phyloP scores from a whole-genome alignment of 2,113 vertebrate species.

The Mus musculus region DNA sequence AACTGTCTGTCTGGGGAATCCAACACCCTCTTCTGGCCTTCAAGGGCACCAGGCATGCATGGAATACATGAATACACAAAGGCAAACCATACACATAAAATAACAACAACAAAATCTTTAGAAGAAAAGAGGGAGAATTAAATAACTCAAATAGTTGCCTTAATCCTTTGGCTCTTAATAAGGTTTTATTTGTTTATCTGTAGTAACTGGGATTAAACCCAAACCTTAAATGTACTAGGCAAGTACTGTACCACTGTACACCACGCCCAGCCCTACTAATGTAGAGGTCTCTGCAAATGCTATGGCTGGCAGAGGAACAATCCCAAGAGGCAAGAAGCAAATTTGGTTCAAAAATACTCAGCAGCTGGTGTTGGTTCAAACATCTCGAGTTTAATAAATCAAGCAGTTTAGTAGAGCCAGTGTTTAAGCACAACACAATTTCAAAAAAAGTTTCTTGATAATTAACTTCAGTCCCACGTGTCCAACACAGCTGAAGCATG shows the following conservation, averaged over 20 bases:
- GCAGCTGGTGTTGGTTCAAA: not conserved
- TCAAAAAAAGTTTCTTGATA: not conserved
- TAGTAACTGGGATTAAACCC: not conserved
- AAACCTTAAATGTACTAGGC: not conserved
- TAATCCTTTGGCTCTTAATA: constrained; percentile 13
- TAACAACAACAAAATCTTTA: not conserved
- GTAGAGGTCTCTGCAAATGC: not conserved
- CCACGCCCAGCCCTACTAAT: not conserved
- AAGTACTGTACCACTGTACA: not conserved
- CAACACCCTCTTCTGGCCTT: not conserved
- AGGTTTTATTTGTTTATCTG: not conserved
- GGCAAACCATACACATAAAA: not conserved
- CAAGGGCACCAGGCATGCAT: not conserved
- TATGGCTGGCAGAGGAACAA: not conserved
- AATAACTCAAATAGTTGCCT: not conserved
- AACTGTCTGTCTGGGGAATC: not conserved
- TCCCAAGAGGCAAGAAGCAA: not conserved
- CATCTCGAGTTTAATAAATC: not conserved
- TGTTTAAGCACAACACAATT: not conserved
- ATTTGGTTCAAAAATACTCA: not conserved
- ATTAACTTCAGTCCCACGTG: not conserved
- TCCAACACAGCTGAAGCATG: not conserved
- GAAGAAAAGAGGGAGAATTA: not conserved
- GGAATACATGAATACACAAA: not conserved
- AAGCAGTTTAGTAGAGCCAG: not conserved